These are phyloP conservation scores for Trogon melanurus DNA, from an alignment of 2,113 vertebrate species.

Conservation along the genomic window DNA sequence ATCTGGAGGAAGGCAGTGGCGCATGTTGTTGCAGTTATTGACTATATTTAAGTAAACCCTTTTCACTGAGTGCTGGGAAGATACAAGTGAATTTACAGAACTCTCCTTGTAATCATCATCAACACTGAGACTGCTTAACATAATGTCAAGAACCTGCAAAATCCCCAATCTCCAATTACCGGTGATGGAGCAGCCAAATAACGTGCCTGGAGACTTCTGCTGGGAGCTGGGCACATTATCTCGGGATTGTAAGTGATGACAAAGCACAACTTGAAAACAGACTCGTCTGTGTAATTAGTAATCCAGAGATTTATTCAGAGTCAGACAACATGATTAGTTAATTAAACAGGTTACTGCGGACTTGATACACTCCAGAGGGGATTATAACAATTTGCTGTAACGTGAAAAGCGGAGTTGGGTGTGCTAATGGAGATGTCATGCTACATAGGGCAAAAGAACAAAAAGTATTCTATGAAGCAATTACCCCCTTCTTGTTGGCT, in stretches of 20 bases:
- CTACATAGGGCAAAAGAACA: not conserved
- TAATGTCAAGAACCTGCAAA: not conserved
- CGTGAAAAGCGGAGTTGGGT: not conserved
- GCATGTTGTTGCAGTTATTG: not conserved
- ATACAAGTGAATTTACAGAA: not conserved
- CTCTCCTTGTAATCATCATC: not conserved
- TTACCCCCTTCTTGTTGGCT: not conserved
- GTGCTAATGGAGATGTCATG: not conserved
- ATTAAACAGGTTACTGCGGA: not conserved
- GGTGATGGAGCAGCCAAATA: not conserved
- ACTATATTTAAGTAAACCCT: not conserved
- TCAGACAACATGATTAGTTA: not conserved
- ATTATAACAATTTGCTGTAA: not conserved
- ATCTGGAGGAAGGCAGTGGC: not conserved
- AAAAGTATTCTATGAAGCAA: not conserved
- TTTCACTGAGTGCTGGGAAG: not conserved
- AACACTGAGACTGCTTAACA: not conserved
- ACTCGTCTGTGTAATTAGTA: not conserved
- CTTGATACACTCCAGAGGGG: not conserved
- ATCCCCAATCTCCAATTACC: not conserved
- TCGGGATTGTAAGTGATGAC: not conserved
- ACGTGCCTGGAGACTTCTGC: not conserved
- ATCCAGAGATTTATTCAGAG: not conserved
- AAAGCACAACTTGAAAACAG: conserved; percentile 4
- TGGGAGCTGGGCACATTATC: not conserved